phyloP scores from a whole-genome alignment of 2,797 vertebrate genomes.

The Macrochelys suwanniensis region DNA sequence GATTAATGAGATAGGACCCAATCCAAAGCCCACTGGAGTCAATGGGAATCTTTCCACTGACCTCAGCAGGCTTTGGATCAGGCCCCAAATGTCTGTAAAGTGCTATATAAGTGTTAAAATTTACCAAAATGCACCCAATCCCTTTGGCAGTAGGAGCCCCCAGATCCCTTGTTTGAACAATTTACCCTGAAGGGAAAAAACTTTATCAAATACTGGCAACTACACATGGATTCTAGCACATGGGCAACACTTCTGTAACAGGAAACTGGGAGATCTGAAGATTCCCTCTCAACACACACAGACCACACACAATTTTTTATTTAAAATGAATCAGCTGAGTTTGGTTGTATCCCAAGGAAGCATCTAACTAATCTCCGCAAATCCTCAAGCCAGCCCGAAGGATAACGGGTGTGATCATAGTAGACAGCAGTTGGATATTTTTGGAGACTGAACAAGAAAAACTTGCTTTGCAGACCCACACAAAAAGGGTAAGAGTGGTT shows the following conservation, averaged over 20 bases:
- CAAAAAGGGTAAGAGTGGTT: not conserved
- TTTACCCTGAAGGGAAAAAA: not conserved
- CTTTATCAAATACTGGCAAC: not conserved
- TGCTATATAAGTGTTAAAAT: not conserved
- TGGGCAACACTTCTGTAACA: not conserved
- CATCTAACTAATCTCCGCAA: not conserved
- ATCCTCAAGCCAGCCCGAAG: not conserved
- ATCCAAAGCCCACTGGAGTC: not conserved
- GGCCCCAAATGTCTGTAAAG: not conserved
- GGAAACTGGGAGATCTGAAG: not conserved
- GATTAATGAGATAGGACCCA: not conserved
- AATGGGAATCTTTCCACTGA: rapidly evolving
- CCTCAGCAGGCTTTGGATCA: rapidly evolving
- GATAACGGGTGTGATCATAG: not conserved
- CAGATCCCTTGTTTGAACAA: rapidly evolving
- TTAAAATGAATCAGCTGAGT: not conserved
- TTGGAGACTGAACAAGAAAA: not conserved
- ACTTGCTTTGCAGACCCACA: not conserved
- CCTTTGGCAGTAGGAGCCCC: not conserved
- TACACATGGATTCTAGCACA: not conserved
- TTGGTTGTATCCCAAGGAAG: not conserved
- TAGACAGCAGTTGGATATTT: not conserved
- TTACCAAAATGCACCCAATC: not conserved
- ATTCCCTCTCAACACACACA: not conserved
- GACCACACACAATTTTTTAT: no score